These are phyloP conservation scores for Bolborhynchus lineola DNA, from an alignment of 2,113 vertebrate species.

Conservation along the genomic window DNA sequence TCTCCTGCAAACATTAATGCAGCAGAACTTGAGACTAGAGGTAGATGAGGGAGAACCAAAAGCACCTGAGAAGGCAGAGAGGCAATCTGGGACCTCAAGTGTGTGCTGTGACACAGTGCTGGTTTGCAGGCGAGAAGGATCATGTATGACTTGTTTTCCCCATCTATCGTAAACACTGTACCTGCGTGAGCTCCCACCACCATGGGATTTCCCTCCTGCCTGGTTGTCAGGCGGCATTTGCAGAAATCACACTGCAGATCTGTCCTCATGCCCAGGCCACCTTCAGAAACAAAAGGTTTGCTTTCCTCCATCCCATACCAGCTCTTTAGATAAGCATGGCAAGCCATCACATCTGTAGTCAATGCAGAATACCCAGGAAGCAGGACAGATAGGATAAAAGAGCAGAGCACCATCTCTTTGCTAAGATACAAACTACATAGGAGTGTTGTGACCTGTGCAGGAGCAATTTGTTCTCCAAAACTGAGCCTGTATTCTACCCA, in stretches of 20 bases:
- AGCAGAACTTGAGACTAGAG: background rate
- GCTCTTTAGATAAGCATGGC: background rate
- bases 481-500: background rate
- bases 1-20: background rate
- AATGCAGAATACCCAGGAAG: background rate
- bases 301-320: accelerated
- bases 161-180: background rate
- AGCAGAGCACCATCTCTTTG: background rate
- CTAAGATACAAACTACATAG: background rate
- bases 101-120: background rate
- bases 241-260: background rate
- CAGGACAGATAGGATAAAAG: background rate
- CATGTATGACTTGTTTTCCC: background rate
- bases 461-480: background rate
- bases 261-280: background rate
- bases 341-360: background rate
- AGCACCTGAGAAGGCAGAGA: background rate
- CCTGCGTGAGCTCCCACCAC: accelerated
- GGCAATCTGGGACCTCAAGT: accelerated
- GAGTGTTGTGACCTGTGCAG: background rate
- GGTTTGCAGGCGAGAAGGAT: background rate
- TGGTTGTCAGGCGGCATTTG: accelerated
- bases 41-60: background rate
- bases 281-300: background rate
- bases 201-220: background rate